A percentile compares a stretch with the other conserved stretches of the same genome.
phyloP scores from a whole-genome alignment of 2,113 vertebrate species.

The Chelonoidis abingdonii region DNA sequence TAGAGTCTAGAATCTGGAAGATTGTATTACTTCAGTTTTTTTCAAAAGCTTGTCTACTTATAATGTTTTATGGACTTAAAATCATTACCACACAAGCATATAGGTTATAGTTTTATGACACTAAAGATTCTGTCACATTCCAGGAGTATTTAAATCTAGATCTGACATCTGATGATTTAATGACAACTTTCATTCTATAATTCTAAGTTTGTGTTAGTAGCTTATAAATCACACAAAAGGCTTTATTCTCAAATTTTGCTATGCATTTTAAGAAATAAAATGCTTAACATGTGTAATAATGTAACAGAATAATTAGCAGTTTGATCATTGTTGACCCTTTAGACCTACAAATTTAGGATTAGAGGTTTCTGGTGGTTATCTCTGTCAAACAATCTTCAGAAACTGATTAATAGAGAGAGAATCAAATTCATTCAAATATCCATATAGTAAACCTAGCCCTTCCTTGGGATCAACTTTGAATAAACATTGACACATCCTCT shows the following conservation, averaged over 20 bases:
- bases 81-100: neutral
- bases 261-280: rapidly evolving
- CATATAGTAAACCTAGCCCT: neutral
- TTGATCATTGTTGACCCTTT: neutral
- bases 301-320: neutral
- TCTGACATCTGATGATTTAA: neutral
- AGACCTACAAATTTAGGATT: neutral
- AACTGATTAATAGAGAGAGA: neutral
- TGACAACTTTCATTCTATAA: neutral
- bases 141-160: neutral
- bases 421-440: neutral
- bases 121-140: neutral
- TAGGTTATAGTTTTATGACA: neutral
- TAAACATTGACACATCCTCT: neutral
- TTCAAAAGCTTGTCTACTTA: neutral
- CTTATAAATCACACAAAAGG: neutral
- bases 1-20: neutral
- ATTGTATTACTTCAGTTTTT: neutral
- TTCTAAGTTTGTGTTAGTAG: neutral
- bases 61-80: neutral
- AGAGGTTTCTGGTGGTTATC: neutral
- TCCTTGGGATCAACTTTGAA: neutral
- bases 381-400: neutral
- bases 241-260: neutral
- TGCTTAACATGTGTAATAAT: neutral